Conservation (phyloP, 2,113 vertebrate genomes). For the Acanthochromis polyacanthus region DNA sequence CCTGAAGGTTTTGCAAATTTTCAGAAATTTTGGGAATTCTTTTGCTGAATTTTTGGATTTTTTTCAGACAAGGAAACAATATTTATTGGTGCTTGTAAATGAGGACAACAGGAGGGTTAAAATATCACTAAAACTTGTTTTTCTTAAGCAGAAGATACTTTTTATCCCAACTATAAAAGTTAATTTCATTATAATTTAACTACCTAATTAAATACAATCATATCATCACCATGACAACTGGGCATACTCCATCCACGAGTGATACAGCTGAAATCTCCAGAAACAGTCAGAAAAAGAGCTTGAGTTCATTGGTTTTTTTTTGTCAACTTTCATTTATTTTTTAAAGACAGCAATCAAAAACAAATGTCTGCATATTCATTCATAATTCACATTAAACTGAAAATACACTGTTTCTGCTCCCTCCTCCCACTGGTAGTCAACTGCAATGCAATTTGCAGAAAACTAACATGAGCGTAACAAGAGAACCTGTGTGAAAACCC, state of each 20-base stretch:
- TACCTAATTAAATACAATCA: not conserved
- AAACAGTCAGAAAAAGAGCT: not conserved
- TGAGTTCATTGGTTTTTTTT: not conserved
- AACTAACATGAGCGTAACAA: constrained; percentile 30
- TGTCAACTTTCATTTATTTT: not conserved
- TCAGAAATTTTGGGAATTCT: too few relatives aligned
- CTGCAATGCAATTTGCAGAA: constrained; percentile 18
- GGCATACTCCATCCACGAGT: not conserved
- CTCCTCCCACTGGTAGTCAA: constrained; percentile 4
- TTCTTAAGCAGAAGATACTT: not conserved
- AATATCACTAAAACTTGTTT: too few relatives aligned
- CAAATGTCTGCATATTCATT: not conserved
- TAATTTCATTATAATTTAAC: not conserved
- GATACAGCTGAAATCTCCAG: not conserved
- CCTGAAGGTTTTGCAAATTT: too few relatives aligned
- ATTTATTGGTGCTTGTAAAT: too few relatives aligned
- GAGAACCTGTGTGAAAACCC: constrained; percentile 2
- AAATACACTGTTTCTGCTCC: constrained; percentile 4
- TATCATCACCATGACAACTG: not conserved
- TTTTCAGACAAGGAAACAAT: too few relatives aligned
- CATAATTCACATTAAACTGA: not conserved
- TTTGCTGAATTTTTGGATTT: too few relatives aligned
- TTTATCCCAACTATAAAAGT: not conserved
- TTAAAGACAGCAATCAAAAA: not conserved
- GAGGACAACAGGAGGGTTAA: too few relatives aligned